phyloP scores from a whole-genome alignment of 1,140 invertebrate species.

The Zeugodacus cucurbitae region DNA sequence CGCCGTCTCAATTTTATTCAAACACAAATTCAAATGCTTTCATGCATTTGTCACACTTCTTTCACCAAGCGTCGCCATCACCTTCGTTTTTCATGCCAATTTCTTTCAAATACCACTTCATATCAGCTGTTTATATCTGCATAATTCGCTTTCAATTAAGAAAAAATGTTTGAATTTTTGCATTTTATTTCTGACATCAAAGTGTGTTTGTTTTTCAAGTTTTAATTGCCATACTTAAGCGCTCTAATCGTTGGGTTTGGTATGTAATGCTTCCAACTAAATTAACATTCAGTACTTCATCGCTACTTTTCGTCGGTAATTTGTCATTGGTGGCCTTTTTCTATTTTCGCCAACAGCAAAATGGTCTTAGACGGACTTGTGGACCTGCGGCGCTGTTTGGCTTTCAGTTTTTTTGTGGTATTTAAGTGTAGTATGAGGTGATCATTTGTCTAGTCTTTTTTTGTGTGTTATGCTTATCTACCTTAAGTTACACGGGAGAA shows the following conservation, averaged over 20 bases:
- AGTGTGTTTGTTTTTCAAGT: not conserved
- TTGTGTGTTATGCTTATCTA: not conserved
- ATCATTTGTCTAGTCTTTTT: not conserved
- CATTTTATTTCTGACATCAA: not conserved
- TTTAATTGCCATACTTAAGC: not conserved
- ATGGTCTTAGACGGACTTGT: not conserved
- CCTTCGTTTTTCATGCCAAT: not conserved
- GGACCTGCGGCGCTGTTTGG: not conserved
- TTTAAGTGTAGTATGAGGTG: not conserved
- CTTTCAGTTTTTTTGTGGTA: constrained; percentile 6
- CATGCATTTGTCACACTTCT: no score
- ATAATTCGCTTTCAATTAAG: not conserved
- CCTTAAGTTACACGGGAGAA: not conserved
- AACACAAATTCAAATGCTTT: no score
- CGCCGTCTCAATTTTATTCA: not conserved
- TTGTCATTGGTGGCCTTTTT: not conserved
- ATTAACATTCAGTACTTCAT: not conserved
- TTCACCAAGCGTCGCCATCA: no score
- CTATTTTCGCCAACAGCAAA: not conserved
- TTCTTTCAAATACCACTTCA: not conserved
- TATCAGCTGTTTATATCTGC: not conserved
- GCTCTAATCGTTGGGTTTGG: not conserved
- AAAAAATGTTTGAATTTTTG: not conserved
- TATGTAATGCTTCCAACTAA: not conserved
- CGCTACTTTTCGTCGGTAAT: not conserved